A percentile compares a stretch with the other conserved stretches of the same genome.
Evolutionary conservation across 1,140 invertebrate genomes (phyloP).

Genomic region (Atta colombica): DNA sequence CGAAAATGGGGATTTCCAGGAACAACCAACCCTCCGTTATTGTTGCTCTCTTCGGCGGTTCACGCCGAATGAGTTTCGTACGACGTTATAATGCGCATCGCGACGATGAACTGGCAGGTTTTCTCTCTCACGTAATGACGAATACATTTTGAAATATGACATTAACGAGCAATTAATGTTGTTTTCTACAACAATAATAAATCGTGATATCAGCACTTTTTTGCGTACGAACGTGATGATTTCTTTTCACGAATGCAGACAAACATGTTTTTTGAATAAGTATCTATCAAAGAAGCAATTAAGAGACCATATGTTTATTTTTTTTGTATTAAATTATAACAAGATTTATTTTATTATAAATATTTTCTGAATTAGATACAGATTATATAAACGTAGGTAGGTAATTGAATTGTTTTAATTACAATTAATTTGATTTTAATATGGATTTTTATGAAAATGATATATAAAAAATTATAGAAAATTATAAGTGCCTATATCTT

Average conservation of each 20-base stretch:
- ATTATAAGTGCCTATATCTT: neutral
- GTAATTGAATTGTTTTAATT: neutral
- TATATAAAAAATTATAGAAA: neutral
- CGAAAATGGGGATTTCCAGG: constrained; percentile 14
- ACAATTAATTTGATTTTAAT: constrained; percentile 6
- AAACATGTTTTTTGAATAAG: constrained; percentile 6
- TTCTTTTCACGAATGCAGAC: neutral
- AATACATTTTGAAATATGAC: constrained; percentile 28
- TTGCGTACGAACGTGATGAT: neutral
- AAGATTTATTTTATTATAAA: neutral
- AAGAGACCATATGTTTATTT: neutral
- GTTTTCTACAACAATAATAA: neutral
- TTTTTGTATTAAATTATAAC: neutral
- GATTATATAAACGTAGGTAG: neutral
- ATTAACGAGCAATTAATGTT: constrained; percentile 49
- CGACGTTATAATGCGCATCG: constrained; percentile 45
- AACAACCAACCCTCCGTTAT: constrained; percentile 35
- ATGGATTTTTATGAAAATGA: neutral
- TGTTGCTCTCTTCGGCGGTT: constrained; percentile 53
- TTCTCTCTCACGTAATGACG: constrained; percentile 32
- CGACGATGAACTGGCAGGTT: constrained; percentile 55
- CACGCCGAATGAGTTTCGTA: constrained; percentile 62
- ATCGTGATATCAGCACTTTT: neutral
- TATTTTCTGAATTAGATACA: neutral
- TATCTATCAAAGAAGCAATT: neutral